Conservation (phyloP, 2,113 vertebrate genomes). For the Solenodon paradoxus region DNA sequence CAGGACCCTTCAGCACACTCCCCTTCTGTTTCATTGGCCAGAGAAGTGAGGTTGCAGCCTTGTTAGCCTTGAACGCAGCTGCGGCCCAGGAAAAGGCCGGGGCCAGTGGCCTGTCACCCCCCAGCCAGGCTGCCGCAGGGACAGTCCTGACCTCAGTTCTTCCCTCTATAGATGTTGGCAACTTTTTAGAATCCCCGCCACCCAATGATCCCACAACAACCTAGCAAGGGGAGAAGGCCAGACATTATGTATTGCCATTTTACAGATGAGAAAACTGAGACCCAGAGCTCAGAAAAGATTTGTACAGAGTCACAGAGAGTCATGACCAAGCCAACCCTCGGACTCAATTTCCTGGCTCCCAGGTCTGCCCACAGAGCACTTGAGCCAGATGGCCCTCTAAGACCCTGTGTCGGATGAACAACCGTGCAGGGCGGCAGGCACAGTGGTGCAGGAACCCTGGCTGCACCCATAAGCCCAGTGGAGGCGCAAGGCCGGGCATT, state of each 20-base stretch:
- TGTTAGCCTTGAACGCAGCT: not conserved
- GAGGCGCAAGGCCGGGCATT: no score
- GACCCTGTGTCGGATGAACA: not conserved
- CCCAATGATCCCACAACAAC: not conserved
- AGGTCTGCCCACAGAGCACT: not conserved
- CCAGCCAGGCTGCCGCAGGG: not conserved
- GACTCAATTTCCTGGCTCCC: not conserved
- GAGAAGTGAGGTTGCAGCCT: not conserved
- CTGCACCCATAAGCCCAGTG: no score
- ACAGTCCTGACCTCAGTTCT: not conserved
- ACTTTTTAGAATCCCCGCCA: not conserved
- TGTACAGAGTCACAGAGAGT: not conserved
- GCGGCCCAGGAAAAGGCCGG: no score
- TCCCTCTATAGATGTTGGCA: not conserved
- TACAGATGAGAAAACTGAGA: not conserved
- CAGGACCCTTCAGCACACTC: not conserved
- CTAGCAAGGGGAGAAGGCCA: not conserved
- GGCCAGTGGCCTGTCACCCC: not conserved
- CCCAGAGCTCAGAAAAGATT: not conserved
- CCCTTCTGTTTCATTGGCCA: not conserved
- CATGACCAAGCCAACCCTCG: not conserved
- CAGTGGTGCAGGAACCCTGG: fast-evolving
- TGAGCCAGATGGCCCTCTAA: not conserved
- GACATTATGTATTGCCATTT: not conserved
- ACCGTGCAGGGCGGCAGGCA: not conserved